Base-by-base conservation (phyloP, 1,140 invertebrate genomes). In the Euwallacea fornicatus region DNA sequence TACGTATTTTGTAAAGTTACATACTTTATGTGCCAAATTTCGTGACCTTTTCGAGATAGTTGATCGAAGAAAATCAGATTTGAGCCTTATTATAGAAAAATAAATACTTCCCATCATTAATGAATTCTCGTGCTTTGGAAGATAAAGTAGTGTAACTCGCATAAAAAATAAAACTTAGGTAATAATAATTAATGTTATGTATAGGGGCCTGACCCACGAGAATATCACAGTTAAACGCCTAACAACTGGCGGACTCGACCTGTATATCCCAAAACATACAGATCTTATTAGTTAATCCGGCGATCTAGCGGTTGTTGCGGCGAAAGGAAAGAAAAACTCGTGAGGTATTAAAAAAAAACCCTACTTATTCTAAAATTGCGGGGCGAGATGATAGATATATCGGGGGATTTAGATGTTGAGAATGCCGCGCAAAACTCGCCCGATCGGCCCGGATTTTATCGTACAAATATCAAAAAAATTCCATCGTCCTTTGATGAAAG, bases 151-250 rank as follows among this genome's bases (percentile, higher is more conserved):
- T 50, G 13, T 50, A 10, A 50, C 46, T 50, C 13, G 46, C 13
- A 50, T 11, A 50, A 50, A 50, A 50, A 11, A 50, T 50, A 50
- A 13, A 50, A 50, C 46, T 50, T 50, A 50, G 13, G 43, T 61
- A 66, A 55, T 63, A 47, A 71, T 63, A 68, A 43, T 72, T 56
- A 62, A 10, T 46, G 3, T 66, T 66, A 63, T 70, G 63, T 60
- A 63, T 71, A 71, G 72, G 56, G 78, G 78, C 78, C 78, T 79
- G 78, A 79, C 77, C 78, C 78, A 79, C 76, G 64, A 79, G 78
- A 79, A 79, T 79, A 79, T 79, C 78, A 79, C 78, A 79, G 78
- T 74, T 77, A 77, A 76, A 73, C 74, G 78, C 78, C 78, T 54
- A 6, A 72, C 65, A 72, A 67, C 71, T 61, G 62, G 72, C 72